Conservation (phyloP, 2,797 vertebrate species). For the Chaunax sp. region DNA sequence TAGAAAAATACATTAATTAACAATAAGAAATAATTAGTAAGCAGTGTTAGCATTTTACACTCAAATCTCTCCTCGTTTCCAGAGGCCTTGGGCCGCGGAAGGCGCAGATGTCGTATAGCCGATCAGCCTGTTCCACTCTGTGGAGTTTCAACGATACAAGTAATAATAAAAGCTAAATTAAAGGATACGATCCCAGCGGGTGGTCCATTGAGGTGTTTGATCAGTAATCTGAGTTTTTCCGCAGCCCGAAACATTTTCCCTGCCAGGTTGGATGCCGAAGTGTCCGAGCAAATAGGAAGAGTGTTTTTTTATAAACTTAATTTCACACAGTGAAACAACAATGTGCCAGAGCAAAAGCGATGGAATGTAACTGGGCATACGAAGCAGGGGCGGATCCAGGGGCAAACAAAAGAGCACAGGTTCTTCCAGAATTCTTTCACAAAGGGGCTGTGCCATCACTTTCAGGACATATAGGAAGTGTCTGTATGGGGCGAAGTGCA, state of each 20-base stretch:
- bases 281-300: background rate
- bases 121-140: background rate
- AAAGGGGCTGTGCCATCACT: too few species aligned
- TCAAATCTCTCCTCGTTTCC: accelerated
- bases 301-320: too few species aligned
- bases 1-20: background rate
- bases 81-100: background rate
- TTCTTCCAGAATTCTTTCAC: too few species aligned
- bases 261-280: background rate
- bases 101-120: background rate
- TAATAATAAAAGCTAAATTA: background rate
- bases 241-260: slow-evolving; percentile 74
- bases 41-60: background rate
- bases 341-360: too few species aligned
- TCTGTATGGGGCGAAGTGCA: slow-evolving; percentile 7
- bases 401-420: too few species aligned
- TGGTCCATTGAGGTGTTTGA: slow-evolving; percentile 74
- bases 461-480: too few species aligned
- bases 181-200: slow-evolving; percentile 80
- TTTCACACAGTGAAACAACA: too few species aligned
- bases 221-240: slow-evolving; percentile 75
- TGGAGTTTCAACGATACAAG: background rate
- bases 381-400: too few species aligned
- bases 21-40: too few species aligned
- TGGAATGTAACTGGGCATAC: too few species aligned